Evolutionary conservation across 2,888 invertebrate genomes (phyloP).

Genomic region (Drosophila lutescens): DNA sequence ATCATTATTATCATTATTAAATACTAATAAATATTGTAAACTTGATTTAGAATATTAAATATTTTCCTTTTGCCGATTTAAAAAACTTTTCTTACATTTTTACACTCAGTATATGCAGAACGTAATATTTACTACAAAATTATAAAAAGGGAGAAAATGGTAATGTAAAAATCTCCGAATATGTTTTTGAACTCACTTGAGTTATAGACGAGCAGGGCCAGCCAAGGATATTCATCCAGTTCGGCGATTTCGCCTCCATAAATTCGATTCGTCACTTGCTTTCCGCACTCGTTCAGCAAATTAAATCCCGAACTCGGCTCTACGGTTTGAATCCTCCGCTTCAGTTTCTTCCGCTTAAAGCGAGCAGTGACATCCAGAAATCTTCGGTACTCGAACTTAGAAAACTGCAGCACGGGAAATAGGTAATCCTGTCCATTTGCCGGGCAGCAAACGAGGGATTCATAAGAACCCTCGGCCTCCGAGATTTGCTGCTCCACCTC

Average conservation of each 20-base stretch:
- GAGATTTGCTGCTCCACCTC: conserved; percentile 46
- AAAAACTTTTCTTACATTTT: too few relatives aligned
- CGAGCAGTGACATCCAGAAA: conserved; percentile 71
- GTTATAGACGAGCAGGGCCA: conserved; percentile 86
- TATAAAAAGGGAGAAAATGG: too few relatives aligned
- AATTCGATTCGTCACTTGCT: conserved; percentile 86
- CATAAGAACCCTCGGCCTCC: conserved; percentile 41
- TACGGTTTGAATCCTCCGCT: conserved; percentile 82
- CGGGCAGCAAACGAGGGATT: conserved; percentile 81
- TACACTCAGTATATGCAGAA: too few relatives aligned
- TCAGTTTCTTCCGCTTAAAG: conserved; percentile 81
- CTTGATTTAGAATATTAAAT: too few relatives aligned
- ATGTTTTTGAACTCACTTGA: conserved; percentile 82
- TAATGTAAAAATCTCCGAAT: too few relatives aligned
- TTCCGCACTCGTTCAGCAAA: conserved; percentile 85
- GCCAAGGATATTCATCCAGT: conserved; percentile 88
- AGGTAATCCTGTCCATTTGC: conserved; percentile 79
- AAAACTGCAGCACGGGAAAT: conserved; percentile 76
- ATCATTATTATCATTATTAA: too few relatives aligned
- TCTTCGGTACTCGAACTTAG: conserved; percentile 76
- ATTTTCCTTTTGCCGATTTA: too few relatives aligned
- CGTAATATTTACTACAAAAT: too few relatives aligned
- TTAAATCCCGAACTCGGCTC: conserved; percentile 75
- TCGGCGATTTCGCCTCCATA: conserved; percentile 87
- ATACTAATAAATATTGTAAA: too few relatives aligned